Evolutionary conservation across 2,797 vertebrate genomes (phyloP).

Genomic region (Poecilia picta): DNA sequence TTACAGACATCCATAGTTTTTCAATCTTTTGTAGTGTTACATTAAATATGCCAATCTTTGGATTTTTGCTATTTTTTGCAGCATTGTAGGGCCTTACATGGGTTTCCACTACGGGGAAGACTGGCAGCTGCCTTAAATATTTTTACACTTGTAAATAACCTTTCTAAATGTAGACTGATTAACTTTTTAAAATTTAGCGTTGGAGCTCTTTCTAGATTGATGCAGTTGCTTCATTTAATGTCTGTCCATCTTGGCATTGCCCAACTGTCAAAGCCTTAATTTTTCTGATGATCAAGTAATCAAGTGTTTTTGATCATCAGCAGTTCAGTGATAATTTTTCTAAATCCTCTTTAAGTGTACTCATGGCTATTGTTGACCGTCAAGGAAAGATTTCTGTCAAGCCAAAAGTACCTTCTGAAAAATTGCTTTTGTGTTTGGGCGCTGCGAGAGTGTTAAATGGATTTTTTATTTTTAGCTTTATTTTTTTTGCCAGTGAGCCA

Average conservation of each 20-base stretch:
- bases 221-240: neutral
- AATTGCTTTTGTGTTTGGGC: neutral
- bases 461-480: too few species aligned
- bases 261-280: neutral
- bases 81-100: neutral
- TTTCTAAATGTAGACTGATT: neutral
- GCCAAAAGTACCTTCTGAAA: neutral
- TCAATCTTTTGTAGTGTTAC: neutral
- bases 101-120: neutral
- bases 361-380: neutral
- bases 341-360: neutral
- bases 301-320: neutral
- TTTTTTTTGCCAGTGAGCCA: neutral
- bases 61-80: neutral
- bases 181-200: neutral
- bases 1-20: neutral
- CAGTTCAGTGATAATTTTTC: neutral
- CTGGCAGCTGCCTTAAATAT: neutral
- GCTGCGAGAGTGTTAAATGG: neutral
- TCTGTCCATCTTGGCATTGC: neutral
- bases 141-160: neutral
- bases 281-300: neutral
- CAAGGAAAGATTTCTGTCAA: neutral
- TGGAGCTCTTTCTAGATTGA: neutral
- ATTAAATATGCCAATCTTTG: neutral